Evolutionary conservation across 2,888 invertebrate species (phyloP), one percentile per base, ranked within the genome.

Genomic region (Lucinisca nassula): DNA sequence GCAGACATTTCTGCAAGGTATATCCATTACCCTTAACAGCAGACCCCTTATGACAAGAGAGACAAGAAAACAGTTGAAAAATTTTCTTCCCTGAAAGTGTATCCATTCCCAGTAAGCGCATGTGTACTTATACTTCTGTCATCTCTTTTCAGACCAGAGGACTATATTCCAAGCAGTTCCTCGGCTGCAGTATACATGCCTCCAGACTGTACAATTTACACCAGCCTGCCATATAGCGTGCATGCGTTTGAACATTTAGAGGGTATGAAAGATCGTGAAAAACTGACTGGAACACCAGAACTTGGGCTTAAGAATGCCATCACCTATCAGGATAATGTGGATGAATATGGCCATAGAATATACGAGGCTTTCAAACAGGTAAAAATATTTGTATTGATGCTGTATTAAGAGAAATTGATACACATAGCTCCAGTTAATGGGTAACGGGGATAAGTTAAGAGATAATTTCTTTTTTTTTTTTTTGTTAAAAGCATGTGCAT

Each of bases 191-290:
- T 81, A 6, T 91, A 93, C 24, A 88, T 92, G 76, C 93, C 95
- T 58, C 98, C 98, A 6, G 97, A 97, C 94, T 98, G 98, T 95
- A 97, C 97, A 88, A 97, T 97, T 88, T 97, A 97, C 91, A 97
- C 97, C 85, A 96, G 96, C 17, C 94, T 97, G 58, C 97, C 97
- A 80, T 97, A 97, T 94, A 97, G 97, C 93, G 97, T 97, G 96
- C 97, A 97, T 92, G 97, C 97, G 1, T 97, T 97, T 95, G 97
- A 97, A 93, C 97, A 97, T 96, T 96, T 98, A 27, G 96, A 96
- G 96, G 97, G 97, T 30, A 97, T 97, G 96, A 96, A 96, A 67
- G 96, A 96, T 87, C 94, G 97, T 78, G 95, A 96, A 77, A 97
- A 97, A 91, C 95, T 97, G 74, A 96, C 96, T 14, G 97, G 97